These are phyloP conservation scores for Phaedon cochleariae DNA, from an alignment of 2,888 invertebrate species.

Conservation along the genomic window DNA sequence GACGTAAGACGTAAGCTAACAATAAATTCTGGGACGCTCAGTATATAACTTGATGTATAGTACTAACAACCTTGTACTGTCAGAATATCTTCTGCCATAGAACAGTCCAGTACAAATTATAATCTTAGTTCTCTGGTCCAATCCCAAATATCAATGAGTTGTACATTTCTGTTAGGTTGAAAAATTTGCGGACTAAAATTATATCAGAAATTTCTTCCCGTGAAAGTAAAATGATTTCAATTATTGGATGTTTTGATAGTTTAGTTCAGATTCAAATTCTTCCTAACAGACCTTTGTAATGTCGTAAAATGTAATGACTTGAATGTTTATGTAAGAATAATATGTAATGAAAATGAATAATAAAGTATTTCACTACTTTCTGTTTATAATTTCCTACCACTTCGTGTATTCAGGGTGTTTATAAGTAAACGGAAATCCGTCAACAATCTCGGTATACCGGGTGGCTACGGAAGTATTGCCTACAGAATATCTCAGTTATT, in stretches of 20 bases:
- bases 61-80: conserved; percentile 38
- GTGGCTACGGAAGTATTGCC: too few species aligned
- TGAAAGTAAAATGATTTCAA: too few species aligned
- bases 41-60: conserved; percentile 45
- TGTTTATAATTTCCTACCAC: background rate
- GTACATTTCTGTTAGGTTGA: background rate
- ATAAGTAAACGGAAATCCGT: too few species aligned
- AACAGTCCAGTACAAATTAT: background rate
- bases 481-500: too few species aligned
- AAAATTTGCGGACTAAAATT: background rate
- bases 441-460: too few species aligned
- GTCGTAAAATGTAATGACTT: conserved; percentile 2
- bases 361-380: conserved; percentile 22
- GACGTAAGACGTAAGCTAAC: background rate
- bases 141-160: background rate
- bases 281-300: background rate
- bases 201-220: too few species aligned
- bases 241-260: background rate
- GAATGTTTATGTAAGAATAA: conserved; percentile 26
- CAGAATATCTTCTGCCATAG: background rate
- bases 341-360: conserved; percentile 27
- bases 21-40: conserved; percentile 7
- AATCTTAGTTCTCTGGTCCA: background rate
- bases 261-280: background rate
- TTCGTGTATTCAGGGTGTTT: too few species aligned